Evolutionary conservation across 2,888 invertebrate genomes (phyloP).

Genomic region (Polydrusus cervinus): DNA sequence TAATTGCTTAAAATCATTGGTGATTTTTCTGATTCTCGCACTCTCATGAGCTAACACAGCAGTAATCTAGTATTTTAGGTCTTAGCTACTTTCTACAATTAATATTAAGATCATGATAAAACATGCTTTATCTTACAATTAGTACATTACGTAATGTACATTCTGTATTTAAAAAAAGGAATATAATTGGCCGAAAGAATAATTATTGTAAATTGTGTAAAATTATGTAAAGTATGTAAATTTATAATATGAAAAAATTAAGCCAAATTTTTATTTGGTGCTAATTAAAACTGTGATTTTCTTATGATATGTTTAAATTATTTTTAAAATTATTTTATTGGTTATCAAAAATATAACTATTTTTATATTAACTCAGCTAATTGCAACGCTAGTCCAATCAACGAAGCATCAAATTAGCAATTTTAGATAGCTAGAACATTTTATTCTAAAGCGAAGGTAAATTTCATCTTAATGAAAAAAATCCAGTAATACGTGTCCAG

Average conservation of each 20-base stretch:
- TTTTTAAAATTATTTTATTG: slow-evolving; percentile 45
- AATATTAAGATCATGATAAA: slow-evolving; percentile 8
- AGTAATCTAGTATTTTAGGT: slow-evolving; percentile 18
- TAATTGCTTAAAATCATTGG: neutral
- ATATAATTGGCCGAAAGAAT: slow-evolving; percentile 52
- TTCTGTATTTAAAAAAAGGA: slow-evolving; percentile 21
- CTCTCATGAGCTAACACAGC: slow-evolving; percentile 12
- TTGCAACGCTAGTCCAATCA: neutral
- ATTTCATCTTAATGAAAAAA: too few relatives aligned
- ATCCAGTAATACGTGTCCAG: too few relatives aligned
- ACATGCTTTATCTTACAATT: slow-evolving; percentile 17
- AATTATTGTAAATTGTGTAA: slow-evolving; percentile 60
- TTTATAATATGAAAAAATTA: slow-evolving; percentile 29
- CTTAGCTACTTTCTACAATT: slow-evolving; percentile 26
- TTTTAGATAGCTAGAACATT: too few relatives aligned
- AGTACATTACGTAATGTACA: slow-evolving; percentile 20
- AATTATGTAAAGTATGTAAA: slow-evolving; percentile 59
- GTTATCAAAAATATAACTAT: slow-evolving; percentile 60
- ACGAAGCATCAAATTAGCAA: too few relatives aligned
- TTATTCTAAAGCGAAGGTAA: too few relatives aligned
- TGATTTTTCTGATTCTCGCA: slow-evolving; percentile 3
- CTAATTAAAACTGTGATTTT: slow-evolving; percentile 71
- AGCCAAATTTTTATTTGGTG: slow-evolving; percentile 68
- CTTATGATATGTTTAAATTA: slow-evolving; percentile 58
- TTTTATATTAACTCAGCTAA: slow-evolving; percentile 59